phyloP scores from a whole-genome alignment of 2,797 vertebrate species.

The Emys orbicularis region DNA sequence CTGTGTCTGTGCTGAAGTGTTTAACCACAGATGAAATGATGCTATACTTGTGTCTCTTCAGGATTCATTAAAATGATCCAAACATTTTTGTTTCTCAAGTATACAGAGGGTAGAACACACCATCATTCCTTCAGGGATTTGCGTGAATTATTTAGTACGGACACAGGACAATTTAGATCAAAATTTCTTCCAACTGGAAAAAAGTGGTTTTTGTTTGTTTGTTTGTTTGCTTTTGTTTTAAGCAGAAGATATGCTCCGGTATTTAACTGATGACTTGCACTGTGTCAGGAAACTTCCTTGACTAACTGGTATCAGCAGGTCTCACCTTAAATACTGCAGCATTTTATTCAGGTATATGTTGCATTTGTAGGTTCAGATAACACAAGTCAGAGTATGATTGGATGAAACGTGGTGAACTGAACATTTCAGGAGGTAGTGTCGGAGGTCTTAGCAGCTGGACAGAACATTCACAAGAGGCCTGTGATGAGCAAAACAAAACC shows the following conservation, averaged over 20 bases:
- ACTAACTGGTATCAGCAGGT: not conserved
- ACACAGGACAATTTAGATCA: not conserved
- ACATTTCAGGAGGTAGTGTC: not conserved
- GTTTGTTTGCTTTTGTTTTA: not conserved
- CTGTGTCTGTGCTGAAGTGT: slow-evolving; percentile 26
- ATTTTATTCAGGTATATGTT: not conserved
- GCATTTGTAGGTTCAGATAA: not conserved
- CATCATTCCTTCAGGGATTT: not conserved
- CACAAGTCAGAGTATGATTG: not conserved
- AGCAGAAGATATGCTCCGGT: not conserved
- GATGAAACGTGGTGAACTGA: not conserved
- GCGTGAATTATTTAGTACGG: not conserved
- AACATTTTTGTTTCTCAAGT: slow-evolving; percentile 11
- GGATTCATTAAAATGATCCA: slow-evolving; percentile 7
- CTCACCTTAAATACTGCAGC: not conserved
- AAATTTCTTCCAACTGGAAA: not conserved
- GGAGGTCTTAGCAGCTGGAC: too few species aligned
- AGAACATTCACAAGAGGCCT: too few species aligned
- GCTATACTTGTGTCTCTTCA: not conserved
- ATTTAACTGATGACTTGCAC: not conserved
- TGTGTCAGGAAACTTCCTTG: not conserved
- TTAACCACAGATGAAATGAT: slow-evolving; percentile 12
- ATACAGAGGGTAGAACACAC: not conserved
- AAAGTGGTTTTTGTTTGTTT: too few species aligned
- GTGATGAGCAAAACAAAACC: too few species aligned